A percentile compares a stretch with the other conserved stretches of the same genome.
phyloP scores from a whole-genome alignment of 2,797 vertebrate species.

The Lacerta bilineata region DNA sequence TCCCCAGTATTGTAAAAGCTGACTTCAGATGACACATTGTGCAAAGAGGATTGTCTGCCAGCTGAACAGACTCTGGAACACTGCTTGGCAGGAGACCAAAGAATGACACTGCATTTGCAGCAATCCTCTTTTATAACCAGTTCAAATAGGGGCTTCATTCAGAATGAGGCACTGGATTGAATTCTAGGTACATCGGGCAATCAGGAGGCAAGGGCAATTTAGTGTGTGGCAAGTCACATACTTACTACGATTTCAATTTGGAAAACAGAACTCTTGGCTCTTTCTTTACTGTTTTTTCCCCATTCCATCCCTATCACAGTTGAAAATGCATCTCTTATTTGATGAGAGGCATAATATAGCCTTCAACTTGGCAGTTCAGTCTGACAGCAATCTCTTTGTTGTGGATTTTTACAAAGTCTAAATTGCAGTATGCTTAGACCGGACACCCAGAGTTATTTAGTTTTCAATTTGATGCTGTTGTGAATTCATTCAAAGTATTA shows the following conservation, averaged over 20 bases:
- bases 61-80: constrained; percentile 19
- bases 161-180: background rate
- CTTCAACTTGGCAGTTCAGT: background rate
- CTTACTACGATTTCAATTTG: background rate
- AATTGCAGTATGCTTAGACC: background rate
- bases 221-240: background rate
- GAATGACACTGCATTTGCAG: constrained; percentile 38
- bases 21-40: constrained; percentile 19
- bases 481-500: background rate
- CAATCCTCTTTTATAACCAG: constrained; percentile 27
- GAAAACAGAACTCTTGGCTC: background rate
- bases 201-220: background rate
- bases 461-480: background rate
- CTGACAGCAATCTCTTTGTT: background rate
- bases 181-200: background rate
- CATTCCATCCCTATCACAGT: background rate
- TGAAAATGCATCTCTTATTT: background rate
- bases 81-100: background rate
- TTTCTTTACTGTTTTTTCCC: background rate
- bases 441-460: too few species aligned
- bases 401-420: background rate
- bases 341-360: background rate
- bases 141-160: background rate
- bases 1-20: constrained; percentile 1
- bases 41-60: constrained; percentile 24